Conservation (phyloP, 2,888 invertebrate species). For the Eupeodes latifasciatus region DNA sequence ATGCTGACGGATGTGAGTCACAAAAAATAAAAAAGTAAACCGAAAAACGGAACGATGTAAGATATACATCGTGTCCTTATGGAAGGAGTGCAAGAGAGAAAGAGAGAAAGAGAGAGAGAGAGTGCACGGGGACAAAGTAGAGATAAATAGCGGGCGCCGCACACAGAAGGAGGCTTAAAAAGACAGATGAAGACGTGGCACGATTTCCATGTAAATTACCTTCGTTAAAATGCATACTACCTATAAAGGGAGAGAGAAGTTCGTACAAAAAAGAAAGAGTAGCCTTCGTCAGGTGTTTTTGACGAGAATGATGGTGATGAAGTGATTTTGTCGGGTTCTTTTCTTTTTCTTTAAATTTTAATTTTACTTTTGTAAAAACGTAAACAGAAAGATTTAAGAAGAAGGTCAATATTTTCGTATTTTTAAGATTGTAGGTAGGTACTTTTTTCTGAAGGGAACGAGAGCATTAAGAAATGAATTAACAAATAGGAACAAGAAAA, state of each 20-base stretch:
- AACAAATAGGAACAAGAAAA: too few relatives aligned
- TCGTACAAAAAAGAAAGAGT: background rate
- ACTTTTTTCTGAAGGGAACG: background rate
- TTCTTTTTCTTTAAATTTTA: background rate
- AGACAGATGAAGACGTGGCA: slow-evolving; percentile 67
- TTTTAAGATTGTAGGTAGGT: background rate
- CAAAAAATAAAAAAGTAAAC: slow-evolving; percentile 21
- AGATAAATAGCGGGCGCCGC: slow-evolving; percentile 26
- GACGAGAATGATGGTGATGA: slow-evolving; percentile 1
- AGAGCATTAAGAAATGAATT: background rate
- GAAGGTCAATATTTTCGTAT: background rate
- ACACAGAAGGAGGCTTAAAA: slow-evolving; percentile 34
- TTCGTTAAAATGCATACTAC: slow-evolving; percentile 51
- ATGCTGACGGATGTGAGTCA: slow-evolving; percentile 52
- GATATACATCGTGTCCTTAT: slow-evolving; percentile 14
- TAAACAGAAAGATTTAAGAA: background rate
- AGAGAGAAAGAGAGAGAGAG: background rate
- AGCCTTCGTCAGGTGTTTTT: slow-evolving; percentile 59
- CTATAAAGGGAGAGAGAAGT: background rate
- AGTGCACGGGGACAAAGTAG: background rate
- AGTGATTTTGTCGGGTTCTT: background rate
- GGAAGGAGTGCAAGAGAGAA: background rate
- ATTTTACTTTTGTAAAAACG: background rate
- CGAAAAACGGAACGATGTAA: slow-evolving; percentile 18
- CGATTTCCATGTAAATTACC: slow-evolving; percentile 65